Base-by-base conservation (phyloP, 2,888 invertebrate species). In the Cheilosia impressa region DNA sequence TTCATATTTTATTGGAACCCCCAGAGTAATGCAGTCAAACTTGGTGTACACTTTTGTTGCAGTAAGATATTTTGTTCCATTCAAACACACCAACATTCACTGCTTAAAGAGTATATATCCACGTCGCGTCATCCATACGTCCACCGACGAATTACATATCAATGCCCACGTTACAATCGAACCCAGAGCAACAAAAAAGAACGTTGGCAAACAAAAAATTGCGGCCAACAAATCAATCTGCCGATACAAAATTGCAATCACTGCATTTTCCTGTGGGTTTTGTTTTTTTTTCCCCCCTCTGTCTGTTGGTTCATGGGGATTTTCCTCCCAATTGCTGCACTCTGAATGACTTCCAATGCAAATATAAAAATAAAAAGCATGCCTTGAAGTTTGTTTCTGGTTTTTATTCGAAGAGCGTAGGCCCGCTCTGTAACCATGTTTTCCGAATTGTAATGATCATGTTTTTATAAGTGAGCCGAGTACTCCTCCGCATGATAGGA, bases 201-300 rank as follows among this genome's bases (percentile, higher is more conserved):
- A 52, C 50, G 60, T 55, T 72, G 65, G 71, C 73, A 62, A 41
- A 68, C 31, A 31, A 47, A 73, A 62, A 69, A 73, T 79, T 69
- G 76, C 66, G 71, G 52, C 80, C 80, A 85, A 76, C 85, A 81
- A 85, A 81, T 85, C 85, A 85, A 85, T 85, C 85, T 85, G 68
- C 76, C 77, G 80, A 85, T 85, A 85, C 72, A 72, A 85, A 81
- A 85, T 77, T 81, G 76, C 81, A 81, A 85, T 81, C 66, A 45
- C 65, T 80, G 76, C 62, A 68, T 71, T 80, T 76, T 68, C 68
- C 80, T 81, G 85, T 85, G 85, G 85, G 85, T 47, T 66, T 63
- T 27, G 75, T 58, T 47, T 19, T 47, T 47, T 19, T 47, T 9
- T 45, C 6, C 69, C 73, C 69, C 4, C 57, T 57, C 68, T 68